Evolutionary conservation across 2,888 invertebrate species (phyloP).

Genomic region (Coelinius sp.): DNA sequence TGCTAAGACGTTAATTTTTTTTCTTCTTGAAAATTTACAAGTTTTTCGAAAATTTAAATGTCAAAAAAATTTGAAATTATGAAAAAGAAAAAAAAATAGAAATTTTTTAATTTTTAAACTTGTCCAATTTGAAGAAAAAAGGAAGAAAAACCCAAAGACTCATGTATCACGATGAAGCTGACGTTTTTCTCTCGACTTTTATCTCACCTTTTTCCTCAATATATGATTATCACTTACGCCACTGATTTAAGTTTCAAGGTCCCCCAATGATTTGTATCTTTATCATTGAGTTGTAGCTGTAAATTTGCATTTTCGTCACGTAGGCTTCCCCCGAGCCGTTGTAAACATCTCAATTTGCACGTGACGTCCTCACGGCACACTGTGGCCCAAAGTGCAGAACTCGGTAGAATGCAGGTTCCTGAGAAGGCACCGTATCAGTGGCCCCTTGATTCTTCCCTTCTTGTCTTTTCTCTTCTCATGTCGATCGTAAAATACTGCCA

Average conservation of each 20-base stretch:
- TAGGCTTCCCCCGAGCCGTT: slow-evolving; percentile 23
- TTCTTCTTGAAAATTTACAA: no score
- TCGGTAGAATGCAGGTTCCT: background rate
- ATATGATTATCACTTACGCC: background rate
- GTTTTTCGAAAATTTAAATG: no score
- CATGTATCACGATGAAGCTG: background rate
- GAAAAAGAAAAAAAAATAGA: no score
- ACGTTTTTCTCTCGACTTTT: background rate
- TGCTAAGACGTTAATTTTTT: no score
- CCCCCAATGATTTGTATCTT: background rate
- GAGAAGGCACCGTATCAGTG: background rate
- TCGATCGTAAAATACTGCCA: slow-evolving; percentile 55
- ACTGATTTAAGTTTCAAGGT: slow-evolving; percentile 12
- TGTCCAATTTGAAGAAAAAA: no score
- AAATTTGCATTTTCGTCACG: slow-evolving; percentile 32
- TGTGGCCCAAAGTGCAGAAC: background rate
- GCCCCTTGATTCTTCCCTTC: background rate
- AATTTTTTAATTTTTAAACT: no score
- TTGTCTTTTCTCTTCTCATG: background rate
- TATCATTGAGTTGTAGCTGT: background rate
- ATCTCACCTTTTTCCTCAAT: background rate
- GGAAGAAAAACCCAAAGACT: background rate
- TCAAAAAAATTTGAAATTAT: no score
- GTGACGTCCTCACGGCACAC: slow-evolving; percentile 24
- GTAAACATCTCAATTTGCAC: slow-evolving; percentile 39